Evolutionary conservation across 2,888 invertebrate species (phyloP).

Genomic region (Drosophila atroscutellata): DNA sequence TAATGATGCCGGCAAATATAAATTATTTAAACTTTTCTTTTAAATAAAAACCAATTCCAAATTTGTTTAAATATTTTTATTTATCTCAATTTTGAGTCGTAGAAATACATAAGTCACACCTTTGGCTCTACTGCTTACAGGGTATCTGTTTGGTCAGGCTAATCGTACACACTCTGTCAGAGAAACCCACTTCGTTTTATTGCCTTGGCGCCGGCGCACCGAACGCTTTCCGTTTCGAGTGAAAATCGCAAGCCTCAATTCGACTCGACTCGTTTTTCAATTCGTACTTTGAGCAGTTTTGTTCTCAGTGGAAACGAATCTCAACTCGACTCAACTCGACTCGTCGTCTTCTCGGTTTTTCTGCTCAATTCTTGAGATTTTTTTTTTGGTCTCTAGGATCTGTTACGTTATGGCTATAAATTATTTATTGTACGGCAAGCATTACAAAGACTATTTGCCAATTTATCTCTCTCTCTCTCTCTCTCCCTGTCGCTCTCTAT

Average conservation of each 20-base stretch:
- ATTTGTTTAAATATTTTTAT: not conserved
- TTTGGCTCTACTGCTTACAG: slow-evolving; percentile 2
- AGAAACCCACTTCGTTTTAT: slow-evolving; percentile 40
- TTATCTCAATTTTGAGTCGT: not conserved
- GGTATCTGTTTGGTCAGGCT: slow-evolving; percentile 15
- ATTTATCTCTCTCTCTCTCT: not conserved
- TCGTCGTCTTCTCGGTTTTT: slow-evolving; percentile 11
- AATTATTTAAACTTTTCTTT: not conserved
- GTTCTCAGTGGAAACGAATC: slow-evolving; percentile 31
- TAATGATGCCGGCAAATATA: not conserved
- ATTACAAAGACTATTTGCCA: slow-evolving; percentile 44
- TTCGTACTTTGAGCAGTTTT: not conserved
- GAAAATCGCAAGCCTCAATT: not conserved
- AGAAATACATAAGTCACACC: not conserved
- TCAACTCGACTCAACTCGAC: slow-evolving; percentile 20
- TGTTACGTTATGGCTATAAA: slow-evolving; percentile 68
- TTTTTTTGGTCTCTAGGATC: slow-evolving; percentile 44
- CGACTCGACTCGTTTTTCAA: not conserved
- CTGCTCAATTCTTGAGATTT: slow-evolving; percentile 29
- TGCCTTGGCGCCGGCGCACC: slow-evolving; percentile 71
- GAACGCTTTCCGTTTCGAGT: not conserved
- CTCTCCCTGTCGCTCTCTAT: slow-evolving; percentile 8
- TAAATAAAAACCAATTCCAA: not conserved
- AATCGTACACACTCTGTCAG: too few species aligned
- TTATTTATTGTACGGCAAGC: slow-evolving; percentile 66